Evolutionary conservation across 2,113 vertebrate genomes (phyloP).

Genomic region (Proterorhinus semilunaris): DNA sequence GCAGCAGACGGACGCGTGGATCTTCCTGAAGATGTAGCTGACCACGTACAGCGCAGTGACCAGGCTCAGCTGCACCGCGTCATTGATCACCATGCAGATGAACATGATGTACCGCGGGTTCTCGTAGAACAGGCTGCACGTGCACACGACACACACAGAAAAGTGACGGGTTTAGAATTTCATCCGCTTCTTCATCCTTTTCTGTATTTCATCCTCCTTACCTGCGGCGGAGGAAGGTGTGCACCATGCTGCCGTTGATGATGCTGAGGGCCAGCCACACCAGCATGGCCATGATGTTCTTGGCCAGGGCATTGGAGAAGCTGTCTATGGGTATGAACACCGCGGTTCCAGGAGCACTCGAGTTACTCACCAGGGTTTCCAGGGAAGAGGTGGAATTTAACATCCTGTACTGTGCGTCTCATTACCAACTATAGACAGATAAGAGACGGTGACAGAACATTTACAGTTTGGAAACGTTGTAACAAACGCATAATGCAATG

Average conservation of each 20-base stretch:
- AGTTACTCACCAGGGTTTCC: conserved; percentile 34
- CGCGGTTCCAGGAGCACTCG: conserved; percentile 27
- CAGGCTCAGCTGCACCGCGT: conserved; percentile 76
- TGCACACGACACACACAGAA: neutral
- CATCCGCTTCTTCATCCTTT: too few species aligned
- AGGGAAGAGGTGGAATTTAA: conserved; percentile 51
- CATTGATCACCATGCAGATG: conserved; percentile 79
- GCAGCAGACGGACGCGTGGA: conserved; percentile 72
- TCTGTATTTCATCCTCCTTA: conserved; percentile 8
- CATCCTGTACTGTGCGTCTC: conserved; percentile 11
- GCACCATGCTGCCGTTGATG: conserved; percentile 77
- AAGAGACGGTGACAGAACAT: neutral
- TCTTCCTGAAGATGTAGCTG: conserved; percentile 77
- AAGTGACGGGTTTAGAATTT: neutral
- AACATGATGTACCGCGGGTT: conserved; percentile 82
- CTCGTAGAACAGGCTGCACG: conserved; percentile 69
- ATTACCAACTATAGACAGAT: neutral
- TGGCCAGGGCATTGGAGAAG: conserved; percentile 68
- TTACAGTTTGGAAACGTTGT: too few species aligned
- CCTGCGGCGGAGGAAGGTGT: conserved; percentile 73
- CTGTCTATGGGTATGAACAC: conserved; percentile 53
- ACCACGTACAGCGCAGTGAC: conserved; percentile 74
- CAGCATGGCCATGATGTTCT: conserved; percentile 76
- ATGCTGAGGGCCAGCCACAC: conserved; percentile 76
- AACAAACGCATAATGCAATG: too few species aligned